These are phyloP conservation scores for Paraescarpia echinospica DNA, from an alignment of 1,140 invertebrate genomes.

Conservation along the genomic window DNA sequence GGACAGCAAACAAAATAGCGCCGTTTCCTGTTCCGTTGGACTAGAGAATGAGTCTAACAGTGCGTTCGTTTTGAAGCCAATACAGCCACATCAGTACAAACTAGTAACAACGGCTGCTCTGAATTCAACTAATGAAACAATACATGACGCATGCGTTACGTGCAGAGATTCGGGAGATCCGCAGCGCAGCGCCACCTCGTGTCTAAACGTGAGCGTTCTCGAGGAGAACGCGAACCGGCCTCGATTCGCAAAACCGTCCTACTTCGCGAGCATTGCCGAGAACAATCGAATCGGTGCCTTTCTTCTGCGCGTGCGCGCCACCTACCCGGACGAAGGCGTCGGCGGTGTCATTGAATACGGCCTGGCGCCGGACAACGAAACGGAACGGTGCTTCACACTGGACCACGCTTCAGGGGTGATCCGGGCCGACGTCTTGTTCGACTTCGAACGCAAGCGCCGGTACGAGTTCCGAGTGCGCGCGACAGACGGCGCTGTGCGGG, in stretches of 20 bases:
- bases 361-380: conserved; percentile 10
- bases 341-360: conserved; percentile 22
- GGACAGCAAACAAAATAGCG: conserved; percentile 20
- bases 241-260: conserved; percentile 14
- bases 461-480: conserved; percentile 92
- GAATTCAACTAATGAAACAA: conserved; percentile 74
- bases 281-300: conserved; percentile 23
- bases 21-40: conserved; percentile 3
- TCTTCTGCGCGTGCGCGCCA: conserved; percentile 16
- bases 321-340: conserved; percentile 12
- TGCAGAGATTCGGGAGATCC: conserved; percentile 68
- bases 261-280: conserved; percentile 20
- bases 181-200: conserved; percentile 66
- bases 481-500: conserved; percentile 86
- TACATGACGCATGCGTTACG: conserved; percentile 74
- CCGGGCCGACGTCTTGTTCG: conserved; percentile 75
- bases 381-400: conserved; percentile 68
- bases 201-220: conserved; percentile 62
- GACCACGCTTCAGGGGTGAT: conserved; percentile 83
- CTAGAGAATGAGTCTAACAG: neutral
- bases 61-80: conserved; percentile 20
- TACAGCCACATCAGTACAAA: conserved; percentile 24
- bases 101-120: conserved; percentile 19
- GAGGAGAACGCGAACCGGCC: conserved; percentile 88
- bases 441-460: conserved; percentile 83